These are phyloP conservation scores for Bombus haemorrhoidalis DNA, from an alignment of 1,140 invertebrate genomes.

Conservation along the genomic window DNA sequence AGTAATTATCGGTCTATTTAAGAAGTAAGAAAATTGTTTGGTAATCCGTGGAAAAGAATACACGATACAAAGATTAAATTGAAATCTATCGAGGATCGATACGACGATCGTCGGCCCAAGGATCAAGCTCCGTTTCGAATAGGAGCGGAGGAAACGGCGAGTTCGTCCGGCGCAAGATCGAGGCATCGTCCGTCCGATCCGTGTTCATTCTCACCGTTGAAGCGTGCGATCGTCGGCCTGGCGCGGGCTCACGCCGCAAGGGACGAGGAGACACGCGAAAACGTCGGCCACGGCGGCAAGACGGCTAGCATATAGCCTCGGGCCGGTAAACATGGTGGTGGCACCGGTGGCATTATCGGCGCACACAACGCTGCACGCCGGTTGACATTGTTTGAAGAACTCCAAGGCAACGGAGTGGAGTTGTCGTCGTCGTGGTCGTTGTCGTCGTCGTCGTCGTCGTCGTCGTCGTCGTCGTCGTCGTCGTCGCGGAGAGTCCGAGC, in stretches of 20 bases:
- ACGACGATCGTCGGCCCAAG: not conserved
- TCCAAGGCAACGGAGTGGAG: constrained; percentile 43
- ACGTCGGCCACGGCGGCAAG: not conserved
- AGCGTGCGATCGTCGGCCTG: constrained; percentile 4
- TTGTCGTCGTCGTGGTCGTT: constrained; percentile 1
- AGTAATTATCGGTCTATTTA: no score
- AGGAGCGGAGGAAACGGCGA: not conserved
- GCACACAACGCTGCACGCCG: constrained; percentile 44
- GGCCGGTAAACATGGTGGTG: constrained; percentile 50
- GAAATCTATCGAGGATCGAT: not conserved
- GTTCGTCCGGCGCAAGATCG: not conserved
- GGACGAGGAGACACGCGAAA: constrained; percentile 20
- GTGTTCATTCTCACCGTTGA: constrained; percentile 29
- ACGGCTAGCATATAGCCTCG: constrained; percentile 35
- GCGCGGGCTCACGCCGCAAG: no score
- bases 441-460: constrained; percentile 16
- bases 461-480: not conserved
- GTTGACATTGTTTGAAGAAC: constrained; percentile 77
- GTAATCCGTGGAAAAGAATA: no score
- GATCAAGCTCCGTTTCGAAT: not conserved
- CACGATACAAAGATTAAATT: no score
- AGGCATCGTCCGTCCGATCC: not conserved
- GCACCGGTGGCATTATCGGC: constrained; percentile 68
- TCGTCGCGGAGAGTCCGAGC: constrained; percentile 58
- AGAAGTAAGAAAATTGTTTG: no score